Percentiles rank a stretch among this genome's conserved stretches.
These are phyloP conservation scores for Trogon melanurus DNA, from an alignment of 2,113 vertebrate genomes.

Conservation along the genomic window DNA sequence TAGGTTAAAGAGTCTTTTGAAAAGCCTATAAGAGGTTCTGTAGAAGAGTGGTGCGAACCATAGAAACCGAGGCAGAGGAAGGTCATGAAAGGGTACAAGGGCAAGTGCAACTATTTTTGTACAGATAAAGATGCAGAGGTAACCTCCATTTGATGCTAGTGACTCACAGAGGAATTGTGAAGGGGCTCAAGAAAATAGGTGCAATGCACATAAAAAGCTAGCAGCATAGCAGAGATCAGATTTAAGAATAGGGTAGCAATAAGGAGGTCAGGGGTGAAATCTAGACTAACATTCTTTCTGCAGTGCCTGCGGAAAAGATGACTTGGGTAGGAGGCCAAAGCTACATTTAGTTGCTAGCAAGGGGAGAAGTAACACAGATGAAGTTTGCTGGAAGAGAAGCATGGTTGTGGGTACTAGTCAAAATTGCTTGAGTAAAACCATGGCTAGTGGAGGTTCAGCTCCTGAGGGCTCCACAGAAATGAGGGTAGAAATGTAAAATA, in stretches of 20 bases:
- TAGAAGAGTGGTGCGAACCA: not conserved
- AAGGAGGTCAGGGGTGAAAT: not conserved
- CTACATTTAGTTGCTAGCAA: not conserved
- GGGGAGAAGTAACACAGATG: not conserved
- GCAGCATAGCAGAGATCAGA: not conserved
- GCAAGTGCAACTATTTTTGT: not conserved
- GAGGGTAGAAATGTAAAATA: not conserved
- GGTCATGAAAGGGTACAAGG: not conserved
- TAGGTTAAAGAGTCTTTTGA: not conserved
- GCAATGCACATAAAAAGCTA: not conserved
- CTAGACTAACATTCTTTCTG: not conserved
- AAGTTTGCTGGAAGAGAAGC: not conserved
- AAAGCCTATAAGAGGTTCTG: not conserved
- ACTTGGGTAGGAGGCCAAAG: not conserved
- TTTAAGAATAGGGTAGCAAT: not conserved
- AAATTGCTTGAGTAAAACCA: not conserved
- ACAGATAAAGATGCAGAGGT: not conserved
- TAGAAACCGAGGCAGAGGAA: not conserved
- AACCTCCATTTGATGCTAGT: not conserved
- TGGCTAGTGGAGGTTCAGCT: not conserved
- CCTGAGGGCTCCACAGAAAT: not conserved
- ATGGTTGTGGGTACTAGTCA: not conserved
- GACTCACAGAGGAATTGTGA: not conserved
- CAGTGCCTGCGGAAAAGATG: not conserved
- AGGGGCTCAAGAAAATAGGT: not conserved